These are phyloP conservation scores for Chloroclystis v-ata DNA, from an alignment of 2,888 invertebrate species.

Conservation along the genomic window DNA sequence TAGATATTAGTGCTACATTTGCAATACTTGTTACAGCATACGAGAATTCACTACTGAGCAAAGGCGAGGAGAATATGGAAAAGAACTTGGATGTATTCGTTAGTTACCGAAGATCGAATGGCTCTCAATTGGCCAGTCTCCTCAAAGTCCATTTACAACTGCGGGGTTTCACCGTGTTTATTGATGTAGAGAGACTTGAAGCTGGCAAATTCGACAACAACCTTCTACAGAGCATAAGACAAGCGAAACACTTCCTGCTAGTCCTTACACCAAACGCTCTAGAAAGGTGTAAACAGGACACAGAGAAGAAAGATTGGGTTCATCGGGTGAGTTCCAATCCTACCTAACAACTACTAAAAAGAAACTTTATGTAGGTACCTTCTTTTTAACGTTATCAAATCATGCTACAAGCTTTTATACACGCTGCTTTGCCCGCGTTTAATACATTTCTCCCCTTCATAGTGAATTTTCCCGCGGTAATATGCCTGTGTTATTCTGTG, in stretches of 20 bases:
- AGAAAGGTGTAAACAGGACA: conserved; percentile 94
- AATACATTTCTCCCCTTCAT: too few species aligned
- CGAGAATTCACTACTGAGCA: conserved; percentile 81
- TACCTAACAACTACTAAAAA: not conserved
- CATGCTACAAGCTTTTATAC: too few species aligned
- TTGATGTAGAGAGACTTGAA: conserved; percentile 97
- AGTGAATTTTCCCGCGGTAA: too few species aligned
- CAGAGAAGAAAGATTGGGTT: conserved; percentile 98
- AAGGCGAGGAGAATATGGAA: conserved; percentile 87
- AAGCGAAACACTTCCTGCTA: conserved; percentile 97
- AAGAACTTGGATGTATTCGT: conserved; percentile 98
- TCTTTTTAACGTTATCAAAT: too few species aligned
- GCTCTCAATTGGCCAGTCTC: conserved; percentile 96
- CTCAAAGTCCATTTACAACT: conserved; percentile 98
- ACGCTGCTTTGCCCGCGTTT: too few species aligned
- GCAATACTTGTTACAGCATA: conserved; percentile 64
- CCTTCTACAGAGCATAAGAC: conserved; percentile 95
- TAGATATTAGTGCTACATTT: too few species aligned
- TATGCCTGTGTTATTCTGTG: too few species aligned
- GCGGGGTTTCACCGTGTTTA: conserved; percentile 97
- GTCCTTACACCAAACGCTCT: conserved; percentile 97
- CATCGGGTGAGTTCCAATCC: conserved; percentile 87
- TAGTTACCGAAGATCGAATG: conserved; percentile 97
- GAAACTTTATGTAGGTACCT: too few species aligned
- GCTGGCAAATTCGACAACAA: conserved; percentile 99